Evolutionary conservation across 2,113 vertebrate species (phyloP), one percentile per base, ranked within the genome.

Genomic region (Corythoichthys intestinalis): DNA sequence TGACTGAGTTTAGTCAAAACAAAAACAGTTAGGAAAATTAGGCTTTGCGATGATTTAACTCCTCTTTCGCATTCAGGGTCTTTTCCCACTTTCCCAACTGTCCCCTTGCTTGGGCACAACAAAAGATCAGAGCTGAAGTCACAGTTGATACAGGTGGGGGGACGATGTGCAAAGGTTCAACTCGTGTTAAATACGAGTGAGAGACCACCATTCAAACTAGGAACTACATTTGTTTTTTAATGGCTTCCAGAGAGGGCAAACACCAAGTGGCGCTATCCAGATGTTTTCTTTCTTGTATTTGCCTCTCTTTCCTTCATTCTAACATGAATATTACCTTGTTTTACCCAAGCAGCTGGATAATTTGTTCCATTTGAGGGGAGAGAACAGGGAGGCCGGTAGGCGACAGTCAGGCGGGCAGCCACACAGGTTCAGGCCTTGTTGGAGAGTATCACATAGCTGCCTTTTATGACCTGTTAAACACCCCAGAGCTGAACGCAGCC

Each of bases 381-480:
- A 62, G 68, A 53, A n/a, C 66, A 61, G 28, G 59, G 58, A 28
- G 6, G 65, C 53, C 53, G 72, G 75, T 70, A 71, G 82, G 82
- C 86, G 83, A 84, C 83, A 85, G 82, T 69, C 80, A 85, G 82
- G 78, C 85, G 62, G 71, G 77, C 78, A 73, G 74, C 73, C 72
- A 49, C 76, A 85, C 80, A 87, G 78, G 86, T 86, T 77, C 64
- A 65, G 78, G 75, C 79, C 78, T 88, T 84, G 79, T 81, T 86
- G 83, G 59, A 77, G 75, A 75, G 82, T 80, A 87, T 89, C 87
- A 77, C 80, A 72, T 86, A 82, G 88, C 83, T 48, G 58, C 44
- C 44, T 86, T 90, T 92, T 91, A 90, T 70, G 86, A 88, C 75
- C 86, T 85, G 88, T 88, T 90, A 88, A 91, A 87, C 84, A 83